Percentiles rank a stretch among this genome's conserved stretches.
These are phyloP conservation scores for Choristoneura rosaceana DNA, from an alignment of 2,888 invertebrate genomes.

Conservation along the genomic window DNA sequence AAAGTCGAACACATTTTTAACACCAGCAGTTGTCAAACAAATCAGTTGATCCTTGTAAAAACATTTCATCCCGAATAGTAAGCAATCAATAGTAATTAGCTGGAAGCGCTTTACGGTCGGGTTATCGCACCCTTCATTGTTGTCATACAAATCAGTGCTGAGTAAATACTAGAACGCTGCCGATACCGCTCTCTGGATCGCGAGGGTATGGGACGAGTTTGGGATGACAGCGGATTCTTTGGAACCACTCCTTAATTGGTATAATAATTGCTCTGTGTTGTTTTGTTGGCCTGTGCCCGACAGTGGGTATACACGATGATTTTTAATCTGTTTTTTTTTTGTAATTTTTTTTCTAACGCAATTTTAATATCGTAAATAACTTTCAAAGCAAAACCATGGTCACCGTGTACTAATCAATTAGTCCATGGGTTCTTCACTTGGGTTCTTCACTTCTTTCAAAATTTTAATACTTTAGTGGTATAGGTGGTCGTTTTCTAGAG, in stretches of 20 bases:
- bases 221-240: slow-evolving; percentile 45
- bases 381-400: no score
- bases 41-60: slow-evolving; percentile 3
- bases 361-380: no score
- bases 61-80: background rate
- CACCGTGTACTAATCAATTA: no score
- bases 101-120: slow-evolving; percentile 50
- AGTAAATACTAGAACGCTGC: slow-evolving; percentile 69
- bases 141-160: slow-evolving; percentile 71
- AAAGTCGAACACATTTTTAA: background rate
- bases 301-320: no score
- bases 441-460: no score
- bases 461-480: no score
- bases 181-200: slow-evolving; percentile 58
- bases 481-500: no score
- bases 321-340: no score
- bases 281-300: no score
- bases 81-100: slow-evolving; percentile 33
- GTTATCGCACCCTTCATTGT: slow-evolving; percentile 66
- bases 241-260: background rate
- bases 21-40: background rate
- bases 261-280: no score
- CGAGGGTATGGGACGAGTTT: slow-evolving; percentile 47
- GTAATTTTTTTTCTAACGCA: no score
- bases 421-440: no score